Evolutionary conservation across 1,140 invertebrate species (phyloP), one percentile per base, ranked within the genome.

Genomic region (Euborellia annulipes): DNA sequence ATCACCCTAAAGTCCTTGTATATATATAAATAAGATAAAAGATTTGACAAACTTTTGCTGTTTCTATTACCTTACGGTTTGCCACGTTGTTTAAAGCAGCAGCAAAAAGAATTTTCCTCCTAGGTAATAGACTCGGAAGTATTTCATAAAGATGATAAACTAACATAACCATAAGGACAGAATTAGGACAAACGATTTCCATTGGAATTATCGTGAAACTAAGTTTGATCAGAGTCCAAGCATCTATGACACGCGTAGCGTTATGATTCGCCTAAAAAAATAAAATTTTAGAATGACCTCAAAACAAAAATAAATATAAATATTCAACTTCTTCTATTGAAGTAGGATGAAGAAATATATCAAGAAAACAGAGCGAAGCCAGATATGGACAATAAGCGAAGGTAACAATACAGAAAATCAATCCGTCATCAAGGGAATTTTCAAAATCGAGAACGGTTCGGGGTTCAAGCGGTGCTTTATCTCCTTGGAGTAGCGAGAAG

Each of bases 341-440:
- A 32, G 34, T 30, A 3, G 64, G 57, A 20, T 45, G 32, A 4
- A 56, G 36, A 42, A 58, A 65, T 11, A 64, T 51, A 16, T 61
- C 52, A 1, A 18, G 44, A n/a, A 67, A 58, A 34, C 43, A 52
- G n/a, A 54, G 36, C 0, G 56, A 43, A 3, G 52, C 45, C n/a
- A n/a, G 3, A 68, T 47, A 46, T 63, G 68, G 3, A 62, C 61
- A 47, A 65, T n/a, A 68, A 39, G 62, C 60, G 14, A 55, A 47
- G n/a, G 51, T 47, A 8, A 63, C 65, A 1, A 64, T 51, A 0
- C 59, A 52, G 9, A 58, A 57, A 3, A 67, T 54, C 2, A 59
- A 55, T 1, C 64, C 30, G n/a, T 61, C 55, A 45, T 68, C n/a
- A n/a, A n/a, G n/a, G n/a, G n/a, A n/a, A n/a, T n/a, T n/a, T n/a